Conservation (phyloP, 92 coral and sea anemone genomes). For the Paragorgia papillata region DNA sequence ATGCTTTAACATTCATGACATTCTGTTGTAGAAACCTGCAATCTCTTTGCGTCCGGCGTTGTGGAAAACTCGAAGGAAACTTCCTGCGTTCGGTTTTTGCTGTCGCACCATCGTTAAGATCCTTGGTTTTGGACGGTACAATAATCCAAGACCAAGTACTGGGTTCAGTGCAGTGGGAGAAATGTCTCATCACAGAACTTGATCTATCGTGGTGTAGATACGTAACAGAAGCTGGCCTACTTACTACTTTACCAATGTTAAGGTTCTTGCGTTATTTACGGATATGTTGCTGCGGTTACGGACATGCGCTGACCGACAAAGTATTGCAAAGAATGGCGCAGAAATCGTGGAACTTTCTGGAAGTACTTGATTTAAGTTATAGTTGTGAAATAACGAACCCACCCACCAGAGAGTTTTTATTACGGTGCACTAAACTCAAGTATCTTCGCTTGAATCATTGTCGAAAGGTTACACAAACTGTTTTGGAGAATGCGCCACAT, state of each 20-base stretch:
- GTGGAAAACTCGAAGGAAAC: slow-evolving; percentile 66
- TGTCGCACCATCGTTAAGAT: slow-evolving; percentile 61
- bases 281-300: slow-evolving; percentile 88
- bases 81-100: slow-evolving; percentile 64
- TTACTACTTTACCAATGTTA: slow-evolving; percentile 63
- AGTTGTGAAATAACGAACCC: slow-evolving; percentile 69
- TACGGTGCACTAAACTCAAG: slow-evolving; percentile 51
- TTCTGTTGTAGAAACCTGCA: slow-evolving; percentile 52
- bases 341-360: slow-evolving; percentile 44
- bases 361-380: slow-evolving; percentile 83
- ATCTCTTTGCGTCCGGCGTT: slow-evolving; percentile 76
- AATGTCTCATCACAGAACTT: slow-evolving; percentile 64
- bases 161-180: slow-evolving; percentile 64
- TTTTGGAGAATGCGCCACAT: slow-evolving; percentile 65
- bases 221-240: slow-evolving; percentile 68
- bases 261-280: slow-evolving; percentile 68
- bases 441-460: slow-evolving; percentile 82
- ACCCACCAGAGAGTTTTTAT: slow-evolving; percentile 58
- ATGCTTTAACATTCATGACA: slow-evolving; percentile 59
- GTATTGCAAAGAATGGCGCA: slow-evolving; percentile 67
- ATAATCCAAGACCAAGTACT: slow-evolving; percentile 63
- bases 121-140: slow-evolving; percentile 87
- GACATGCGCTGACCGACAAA: slow-evolving; percentile 86
- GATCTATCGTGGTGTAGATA: slow-evolving; percentile 93
- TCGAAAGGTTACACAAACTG: slow-evolving; percentile 58